These are phyloP conservation scores for Chalcis sispes DNA, from an alignment of 2,888 invertebrate genomes.

Conservation along the genomic window DNA sequence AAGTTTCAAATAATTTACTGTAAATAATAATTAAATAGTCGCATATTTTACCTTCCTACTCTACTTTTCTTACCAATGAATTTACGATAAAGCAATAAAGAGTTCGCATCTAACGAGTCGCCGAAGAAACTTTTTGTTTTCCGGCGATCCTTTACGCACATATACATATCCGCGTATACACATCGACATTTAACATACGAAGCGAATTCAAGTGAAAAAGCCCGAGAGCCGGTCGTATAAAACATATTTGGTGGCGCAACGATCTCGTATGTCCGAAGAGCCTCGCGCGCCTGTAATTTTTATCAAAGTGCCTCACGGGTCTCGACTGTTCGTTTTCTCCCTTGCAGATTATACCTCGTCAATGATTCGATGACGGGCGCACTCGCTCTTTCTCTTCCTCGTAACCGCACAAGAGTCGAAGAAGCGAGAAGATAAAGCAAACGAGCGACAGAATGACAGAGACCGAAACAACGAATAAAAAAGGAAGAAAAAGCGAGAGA, in stretches of 20 bases:
- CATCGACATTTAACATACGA: not conserved
- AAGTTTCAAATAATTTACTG: too few species aligned
- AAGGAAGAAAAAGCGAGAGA: not conserved
- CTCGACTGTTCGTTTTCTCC: not conserved
- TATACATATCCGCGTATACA: too few species aligned
- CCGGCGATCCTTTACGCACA: too few species aligned
- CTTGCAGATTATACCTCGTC: constrained; percentile 39
- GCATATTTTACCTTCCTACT: too few species aligned
- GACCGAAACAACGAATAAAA: constrained; percentile 3
- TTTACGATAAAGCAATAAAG: too few species aligned
- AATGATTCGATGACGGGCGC: constrained; percentile 52
- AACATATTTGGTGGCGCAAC: not conserved
- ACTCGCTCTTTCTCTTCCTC: too few species aligned
- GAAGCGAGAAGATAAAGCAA: constrained; percentile 22
- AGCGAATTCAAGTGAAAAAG: not conserved
- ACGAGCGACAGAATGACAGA: constrained; percentile 27
- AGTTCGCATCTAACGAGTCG: too few species aligned
- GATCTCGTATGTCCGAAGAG: too few species aligned
- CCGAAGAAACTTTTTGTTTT: too few species aligned
- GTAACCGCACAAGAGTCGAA: not conserved
- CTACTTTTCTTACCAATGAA: too few species aligned
- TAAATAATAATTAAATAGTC: too few species aligned
- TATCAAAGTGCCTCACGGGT: not conserved
- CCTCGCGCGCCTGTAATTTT: not conserved
- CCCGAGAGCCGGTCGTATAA: not conserved